Conservation (phyloP, 2,888 invertebrate genomes). For the Aleiodes leptofemur region DNA sequence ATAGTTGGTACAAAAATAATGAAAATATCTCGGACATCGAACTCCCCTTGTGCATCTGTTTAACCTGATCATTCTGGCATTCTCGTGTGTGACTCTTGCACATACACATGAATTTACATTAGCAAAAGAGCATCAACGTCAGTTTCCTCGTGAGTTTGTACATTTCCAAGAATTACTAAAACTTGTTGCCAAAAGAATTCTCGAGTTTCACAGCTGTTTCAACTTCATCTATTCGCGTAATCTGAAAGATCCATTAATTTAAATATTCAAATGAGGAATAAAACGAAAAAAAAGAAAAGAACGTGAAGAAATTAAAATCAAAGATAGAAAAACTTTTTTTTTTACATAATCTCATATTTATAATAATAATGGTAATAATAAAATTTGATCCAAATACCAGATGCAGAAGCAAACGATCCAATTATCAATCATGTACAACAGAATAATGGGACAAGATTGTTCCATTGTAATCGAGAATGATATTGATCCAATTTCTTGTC, state of each 20-base stretch:
- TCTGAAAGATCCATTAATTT: slow-evolving; percentile 6
- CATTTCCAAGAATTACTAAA: slow-evolving; percentile 27
- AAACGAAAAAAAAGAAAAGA: not conserved
- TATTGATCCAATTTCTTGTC: slow-evolving; percentile 34
- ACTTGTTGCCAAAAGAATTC: slow-evolving; percentile 25
- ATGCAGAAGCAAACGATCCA: slow-evolving; percentile 25
- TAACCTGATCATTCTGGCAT: slow-evolving; percentile 33
- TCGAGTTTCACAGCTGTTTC: slow-evolving; percentile 34
- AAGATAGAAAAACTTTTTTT: not conserved
- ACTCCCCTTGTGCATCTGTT: slow-evolving; percentile 25
- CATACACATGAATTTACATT: not conserved
- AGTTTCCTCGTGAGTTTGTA: not conserved
- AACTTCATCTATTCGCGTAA: slow-evolving; percentile 31
- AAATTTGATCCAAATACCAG: slow-evolving; percentile 25
- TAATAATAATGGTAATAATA: not conserved
- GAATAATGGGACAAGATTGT: slow-evolving; percentile 34
- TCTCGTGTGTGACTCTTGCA: slow-evolving; percentile 1
- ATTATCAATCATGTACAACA: slow-evolving; percentile 36
- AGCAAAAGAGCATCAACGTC: slow-evolving; percentile 4
- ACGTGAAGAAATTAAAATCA: not conserved
- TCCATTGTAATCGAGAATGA: slow-evolving; percentile 23
- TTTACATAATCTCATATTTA: not conserved
- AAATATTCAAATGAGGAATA: not conserved
- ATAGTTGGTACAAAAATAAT: slow-evolving; percentile 25
- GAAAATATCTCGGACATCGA: slow-evolving; percentile 31